Evolutionary conservation across 2,113 vertebrate species (phyloP).

Genomic region (Bubo bubo): DNA sequence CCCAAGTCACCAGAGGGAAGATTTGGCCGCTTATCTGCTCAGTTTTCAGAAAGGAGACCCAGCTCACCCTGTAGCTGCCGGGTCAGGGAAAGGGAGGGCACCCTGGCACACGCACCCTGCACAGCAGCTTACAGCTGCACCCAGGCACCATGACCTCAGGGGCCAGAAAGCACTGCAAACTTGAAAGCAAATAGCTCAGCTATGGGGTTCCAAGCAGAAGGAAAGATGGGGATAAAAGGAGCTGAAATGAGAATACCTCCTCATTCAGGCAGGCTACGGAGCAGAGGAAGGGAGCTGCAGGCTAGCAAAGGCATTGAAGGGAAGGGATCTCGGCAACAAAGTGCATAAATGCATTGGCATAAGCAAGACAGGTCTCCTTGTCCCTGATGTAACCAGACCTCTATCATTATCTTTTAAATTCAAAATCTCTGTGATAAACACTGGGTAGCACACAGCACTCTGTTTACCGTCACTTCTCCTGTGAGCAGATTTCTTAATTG

Average conservation of each 20-base stretch:
- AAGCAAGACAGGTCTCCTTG: background rate
- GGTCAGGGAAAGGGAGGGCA: background rate
- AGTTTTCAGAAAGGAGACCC: background rate
- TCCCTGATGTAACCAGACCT: background rate
- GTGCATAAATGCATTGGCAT: background rate
- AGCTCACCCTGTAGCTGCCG: background rate
- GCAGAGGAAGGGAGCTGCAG: background rate
- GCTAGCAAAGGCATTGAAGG: background rate
- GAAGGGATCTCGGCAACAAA: rapidly evolving
- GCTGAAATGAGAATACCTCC: background rate
- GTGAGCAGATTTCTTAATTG: constrained; percentile 50
- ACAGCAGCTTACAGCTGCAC: background rate
- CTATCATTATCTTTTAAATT: background rate
- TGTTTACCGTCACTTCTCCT: background rate
- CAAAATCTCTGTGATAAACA: background rate
- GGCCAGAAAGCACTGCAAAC: background rate
- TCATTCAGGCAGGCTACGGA: background rate
- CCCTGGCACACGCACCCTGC: rapidly evolving
- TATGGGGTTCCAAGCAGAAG: rapidly evolving
- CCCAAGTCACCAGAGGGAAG: background rate
- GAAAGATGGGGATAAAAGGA: background rate
- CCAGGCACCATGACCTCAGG: rapidly evolving
- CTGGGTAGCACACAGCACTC: background rate
- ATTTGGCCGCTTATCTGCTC: background rate
- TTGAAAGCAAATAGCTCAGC: background rate